Conservation (phyloP, 1,140 invertebrate species). For the Goniozus legneri region DNA sequence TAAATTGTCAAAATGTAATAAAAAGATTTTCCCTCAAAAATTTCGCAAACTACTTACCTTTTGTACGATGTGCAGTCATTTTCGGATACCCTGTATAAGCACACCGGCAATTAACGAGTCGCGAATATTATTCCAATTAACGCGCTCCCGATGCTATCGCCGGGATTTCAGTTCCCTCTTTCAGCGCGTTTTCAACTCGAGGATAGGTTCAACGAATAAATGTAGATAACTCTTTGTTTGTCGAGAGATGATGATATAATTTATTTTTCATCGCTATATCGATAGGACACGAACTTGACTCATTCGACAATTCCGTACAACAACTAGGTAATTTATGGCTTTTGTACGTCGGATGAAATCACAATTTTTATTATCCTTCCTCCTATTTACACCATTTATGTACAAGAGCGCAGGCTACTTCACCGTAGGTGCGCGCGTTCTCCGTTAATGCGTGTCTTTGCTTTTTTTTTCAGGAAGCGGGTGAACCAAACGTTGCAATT, state of each 20-base stretch:
- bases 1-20: too few species aligned
- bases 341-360: constrained; percentile 47
- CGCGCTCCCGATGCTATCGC: constrained; percentile 13
- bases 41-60: too few species aligned
- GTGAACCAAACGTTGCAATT: too few species aligned
- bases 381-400: constrained; percentile 47
- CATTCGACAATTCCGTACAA: constrained; percentile 39
- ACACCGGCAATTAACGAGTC: constrained; percentile 20
- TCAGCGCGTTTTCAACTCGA: not conserved
- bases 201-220: not conserved
- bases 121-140: constrained; percentile 24
- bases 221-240: not conserved
- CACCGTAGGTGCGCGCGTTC: too few species aligned
- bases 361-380: constrained; percentile 53
- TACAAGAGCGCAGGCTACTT: too few species aligned
- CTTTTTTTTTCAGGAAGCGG: too few species aligned
- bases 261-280: constrained; percentile 54
- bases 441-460: too few species aligned
- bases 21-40: too few species aligned
- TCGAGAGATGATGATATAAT: constrained; percentile 44
- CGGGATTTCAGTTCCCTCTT: not conserved
- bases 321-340: constrained; percentile 38
- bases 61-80: too few species aligned
- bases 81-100: too few species aligned
- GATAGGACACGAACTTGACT: constrained; percentile 50